Percentiles rank a stretch among this genome's conserved stretches.
phyloP scores from a whole-genome alignment of 2,797 vertebrate species.

The Anisognathus igniventris region DNA sequence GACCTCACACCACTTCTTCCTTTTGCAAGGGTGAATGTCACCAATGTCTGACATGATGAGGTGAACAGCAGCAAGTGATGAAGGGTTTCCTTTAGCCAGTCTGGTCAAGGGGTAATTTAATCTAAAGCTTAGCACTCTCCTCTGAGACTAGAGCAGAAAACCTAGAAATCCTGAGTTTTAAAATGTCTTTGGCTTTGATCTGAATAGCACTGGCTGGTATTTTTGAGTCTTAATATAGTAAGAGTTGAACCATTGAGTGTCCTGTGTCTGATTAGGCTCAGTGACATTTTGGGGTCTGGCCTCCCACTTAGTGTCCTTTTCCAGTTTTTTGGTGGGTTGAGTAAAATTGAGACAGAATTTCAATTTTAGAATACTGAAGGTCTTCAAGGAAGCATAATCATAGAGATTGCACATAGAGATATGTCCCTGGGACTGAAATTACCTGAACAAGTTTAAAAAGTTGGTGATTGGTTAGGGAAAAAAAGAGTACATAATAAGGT shows the following conservation, averaged over 20 bases:
- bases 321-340: background rate
- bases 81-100: background rate
- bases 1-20: background rate
- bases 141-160: background rate
- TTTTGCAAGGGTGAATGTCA: background rate
- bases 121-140: background rate
- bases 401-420: background rate
- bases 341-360: background rate
- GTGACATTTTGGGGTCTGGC: background rate
- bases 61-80: background rate
- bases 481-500: background rate
- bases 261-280: background rate
- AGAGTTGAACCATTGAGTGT: background rate
- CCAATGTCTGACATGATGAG: background rate
- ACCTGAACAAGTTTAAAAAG: background rate
- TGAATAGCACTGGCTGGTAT: background rate
- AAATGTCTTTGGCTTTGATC: background rate
- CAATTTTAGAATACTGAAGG: background rate
- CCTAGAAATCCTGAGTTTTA: background rate
- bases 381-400: background rate
- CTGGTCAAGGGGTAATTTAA: background rate
- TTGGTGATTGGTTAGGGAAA: background rate
- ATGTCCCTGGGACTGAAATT: background rate
- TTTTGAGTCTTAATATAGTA: background rate
- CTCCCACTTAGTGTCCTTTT: rapidly evolving